These are phyloP conservation scores for Pluvianellus socialis DNA, from an alignment of 2,113 vertebrate species.

Conservation along the genomic window DNA sequence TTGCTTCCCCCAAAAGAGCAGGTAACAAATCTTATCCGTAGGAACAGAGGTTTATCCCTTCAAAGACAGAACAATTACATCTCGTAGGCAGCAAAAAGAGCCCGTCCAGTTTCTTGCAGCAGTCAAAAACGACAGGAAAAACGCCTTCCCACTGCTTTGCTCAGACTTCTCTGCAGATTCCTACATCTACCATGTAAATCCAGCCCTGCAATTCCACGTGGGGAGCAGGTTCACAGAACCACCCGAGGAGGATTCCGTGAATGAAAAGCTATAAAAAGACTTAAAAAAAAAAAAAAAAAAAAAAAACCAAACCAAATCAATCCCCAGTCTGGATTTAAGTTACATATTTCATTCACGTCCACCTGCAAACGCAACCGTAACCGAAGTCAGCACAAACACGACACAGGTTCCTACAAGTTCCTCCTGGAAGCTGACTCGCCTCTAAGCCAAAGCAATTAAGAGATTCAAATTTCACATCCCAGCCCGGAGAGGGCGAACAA, in stretches of 20 bases:
- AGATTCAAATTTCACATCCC: neutral
- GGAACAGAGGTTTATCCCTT: fast-evolving
- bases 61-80: neutral
- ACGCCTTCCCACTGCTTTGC: neutral
- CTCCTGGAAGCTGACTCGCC: neutral
- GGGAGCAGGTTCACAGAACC: neutral
- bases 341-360: neutral
- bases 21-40: neutral
- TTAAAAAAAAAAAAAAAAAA: neutral
- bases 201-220: neutral
- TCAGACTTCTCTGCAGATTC: neutral
- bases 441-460: neutral
- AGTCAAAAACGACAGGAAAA: neutral
- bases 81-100: neutral
- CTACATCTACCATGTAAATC: neutral
- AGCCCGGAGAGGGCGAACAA: neutral
- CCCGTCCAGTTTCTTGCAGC: too few relatives aligned
- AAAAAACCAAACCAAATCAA: too few relatives aligned
- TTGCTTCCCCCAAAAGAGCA: neutral
- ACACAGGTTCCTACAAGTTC: neutral
- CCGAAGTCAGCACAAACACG: neutral
- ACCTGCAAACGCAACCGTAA: neutral
- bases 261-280: neutral
- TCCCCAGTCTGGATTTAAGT: neutral
- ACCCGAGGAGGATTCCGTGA: neutral